A percentile compares a stretch with the other conserved stretches of the same genome.
Conservation (phyloP, 2,797 vertebrate species). For the Luscinia luscinia region DNA sequence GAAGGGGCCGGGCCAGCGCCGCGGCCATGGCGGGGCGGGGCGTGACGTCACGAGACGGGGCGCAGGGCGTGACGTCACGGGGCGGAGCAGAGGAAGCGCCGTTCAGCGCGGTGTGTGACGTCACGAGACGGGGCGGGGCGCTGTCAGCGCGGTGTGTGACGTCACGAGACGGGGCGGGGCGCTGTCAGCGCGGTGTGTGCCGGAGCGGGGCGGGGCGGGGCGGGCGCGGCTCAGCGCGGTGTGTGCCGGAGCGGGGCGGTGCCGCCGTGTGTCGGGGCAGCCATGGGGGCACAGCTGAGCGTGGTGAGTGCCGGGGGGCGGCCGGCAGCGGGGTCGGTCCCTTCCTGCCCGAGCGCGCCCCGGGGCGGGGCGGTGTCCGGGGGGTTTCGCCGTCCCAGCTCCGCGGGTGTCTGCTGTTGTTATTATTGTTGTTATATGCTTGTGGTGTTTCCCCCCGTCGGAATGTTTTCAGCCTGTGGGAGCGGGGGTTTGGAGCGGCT, state of each 20-base stretch:
- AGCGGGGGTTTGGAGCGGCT: background rate
- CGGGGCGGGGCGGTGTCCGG: background rate
- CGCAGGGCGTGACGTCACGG: background rate
- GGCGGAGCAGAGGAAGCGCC: too few species aligned
- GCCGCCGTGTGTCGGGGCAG: background rate
- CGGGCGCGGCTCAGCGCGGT: background rate
- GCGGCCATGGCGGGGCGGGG: fast-evolving
- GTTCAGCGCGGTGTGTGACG: fast-evolving
- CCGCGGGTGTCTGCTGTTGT: fast-evolving
- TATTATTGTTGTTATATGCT: background rate
- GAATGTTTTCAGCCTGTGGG: background rate
- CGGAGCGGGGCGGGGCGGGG: too few species aligned
- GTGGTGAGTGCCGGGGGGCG: background rate
- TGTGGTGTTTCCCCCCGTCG: background rate
- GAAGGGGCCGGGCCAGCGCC: fast-evolving
- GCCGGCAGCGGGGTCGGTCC: background rate
- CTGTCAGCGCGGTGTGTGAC: fast-evolving
- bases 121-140: background rate
- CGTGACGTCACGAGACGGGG: background rate
- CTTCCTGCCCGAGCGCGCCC: background rate
- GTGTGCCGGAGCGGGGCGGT: too few species aligned
- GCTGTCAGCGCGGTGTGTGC: background rate
- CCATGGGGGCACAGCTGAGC: conserved; percentile 15
- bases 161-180: background rate
- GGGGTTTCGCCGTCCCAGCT: background rate